Evolutionary conservation across 2,888 invertebrate genomes (phyloP), one percentile per base, ranked within the genome.

Genomic region (Steromphala cineraria): DNA sequence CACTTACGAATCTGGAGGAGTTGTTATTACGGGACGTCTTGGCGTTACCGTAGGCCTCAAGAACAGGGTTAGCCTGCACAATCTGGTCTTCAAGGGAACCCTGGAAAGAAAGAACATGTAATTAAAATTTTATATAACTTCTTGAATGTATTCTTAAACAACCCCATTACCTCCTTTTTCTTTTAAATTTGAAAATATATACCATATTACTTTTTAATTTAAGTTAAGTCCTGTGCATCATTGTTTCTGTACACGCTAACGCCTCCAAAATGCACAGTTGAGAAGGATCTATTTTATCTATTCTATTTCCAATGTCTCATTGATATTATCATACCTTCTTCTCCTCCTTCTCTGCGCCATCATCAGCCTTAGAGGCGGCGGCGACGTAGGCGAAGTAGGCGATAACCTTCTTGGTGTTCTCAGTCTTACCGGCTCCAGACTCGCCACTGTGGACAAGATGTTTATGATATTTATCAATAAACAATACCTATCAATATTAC

Each of bases 361-460:
- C 81, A 7, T 81, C 84, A 3, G 84, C 86, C 15, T 79, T 80
- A 28, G 84, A 67, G 55, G 89, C 98, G 94, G 98, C 98, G 94
- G 98, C 98, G 81, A 94, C 93, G 53, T 90, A 88, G 76, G 94
- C 94, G 95, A 99, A 99, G 96, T 99, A 99, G 94, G 98, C 97
- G 95, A 99, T 99, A 96, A 99, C 99, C 95, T 99, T 99, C 95
- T 99, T 99, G 95, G 99, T 99, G 96, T 99, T 99, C 95, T 99
- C 99, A 95, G 99, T 99, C 96, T 99, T 99, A 95, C 98, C 99
- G 95, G 99, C 99, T 95, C 99, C 99, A 95, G 97, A 98, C 95
- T 98, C 98, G 94, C 98, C 98, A 94, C 96, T 96, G 83, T 8
- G 4, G 52, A 62, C 7, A 80, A 17, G 53, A n/a, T n/a, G 8